A percentile compares a stretch with the other conserved stretches of the same genome.
Conservation (phyloP, 2,888 invertebrate species). For the Tenthredo scrophulariae region DNA sequence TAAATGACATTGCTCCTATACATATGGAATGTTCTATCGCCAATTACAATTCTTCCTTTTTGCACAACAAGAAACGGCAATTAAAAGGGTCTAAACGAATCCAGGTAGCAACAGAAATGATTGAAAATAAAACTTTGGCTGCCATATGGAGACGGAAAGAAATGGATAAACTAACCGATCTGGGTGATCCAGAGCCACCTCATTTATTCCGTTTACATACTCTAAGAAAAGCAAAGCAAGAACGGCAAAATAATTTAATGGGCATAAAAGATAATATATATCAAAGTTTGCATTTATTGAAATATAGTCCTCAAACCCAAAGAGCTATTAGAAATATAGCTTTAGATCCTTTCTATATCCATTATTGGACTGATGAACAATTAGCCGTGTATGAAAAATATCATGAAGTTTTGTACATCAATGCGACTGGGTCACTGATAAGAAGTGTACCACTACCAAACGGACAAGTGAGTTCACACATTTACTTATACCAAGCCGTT, state of each 20-base stretch:
- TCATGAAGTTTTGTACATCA: not conserved
- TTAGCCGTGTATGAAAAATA: not conserved
- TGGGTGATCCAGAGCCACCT: slow-evolving; percentile 23
- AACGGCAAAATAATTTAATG: slow-evolving; percentile 22
- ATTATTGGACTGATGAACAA: slow-evolving; percentile 21
- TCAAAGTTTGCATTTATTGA: not conserved
- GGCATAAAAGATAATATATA: not conserved
- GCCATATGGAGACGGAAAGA: not conserved
- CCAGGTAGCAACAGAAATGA: not conserved
- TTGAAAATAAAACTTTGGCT: slow-evolving; percentile 7
- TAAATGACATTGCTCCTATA: not conserved
- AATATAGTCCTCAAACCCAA: not conserved
- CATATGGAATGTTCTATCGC: slow-evolving; percentile 10
- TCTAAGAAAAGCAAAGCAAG: not conserved
- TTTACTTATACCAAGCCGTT: not conserved
- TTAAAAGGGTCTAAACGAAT: slow-evolving; percentile 27
- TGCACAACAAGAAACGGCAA: slow-evolving; percentile 14
- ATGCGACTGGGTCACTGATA: not conserved
- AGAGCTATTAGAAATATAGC: slow-evolving; percentile 13
- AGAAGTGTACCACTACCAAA: slow-evolving; percentile 4
- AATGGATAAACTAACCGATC: not conserved
- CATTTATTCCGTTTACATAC: not conserved
- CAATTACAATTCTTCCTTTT: not conserved
- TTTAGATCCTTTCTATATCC: slow-evolving; percentile 19
- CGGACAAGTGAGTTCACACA: not conserved